phyloP scores from a whole-genome alignment of 2,888 invertebrate species.

The Drosophila heteroneura region DNA sequence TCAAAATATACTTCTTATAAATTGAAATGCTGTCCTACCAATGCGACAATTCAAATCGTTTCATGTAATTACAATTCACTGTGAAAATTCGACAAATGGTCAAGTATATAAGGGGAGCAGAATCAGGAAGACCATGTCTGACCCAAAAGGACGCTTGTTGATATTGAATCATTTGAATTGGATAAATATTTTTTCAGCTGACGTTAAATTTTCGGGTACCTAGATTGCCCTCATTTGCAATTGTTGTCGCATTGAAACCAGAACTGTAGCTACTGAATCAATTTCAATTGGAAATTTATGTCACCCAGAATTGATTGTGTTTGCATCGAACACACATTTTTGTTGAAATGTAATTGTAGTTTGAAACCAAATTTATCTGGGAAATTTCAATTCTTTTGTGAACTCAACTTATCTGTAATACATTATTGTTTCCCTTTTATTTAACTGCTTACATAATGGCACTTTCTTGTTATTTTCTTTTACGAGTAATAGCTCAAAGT shows the following conservation, averaged over 20 bases:
- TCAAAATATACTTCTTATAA: slow-evolving; percentile 43
- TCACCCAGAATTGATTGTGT: background rate
- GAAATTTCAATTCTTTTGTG: background rate
- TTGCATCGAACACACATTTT: background rate
- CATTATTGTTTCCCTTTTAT: background rate
- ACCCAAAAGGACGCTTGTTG: slow-evolving; percentile 11
- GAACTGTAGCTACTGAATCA: slow-evolving; percentile 14
- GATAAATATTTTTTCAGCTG: slow-evolving; percentile 71
- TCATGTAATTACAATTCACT: slow-evolving; percentile 55
- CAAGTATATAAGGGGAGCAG: background rate
- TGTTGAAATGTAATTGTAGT: background rate
- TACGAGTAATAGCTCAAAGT: background rate
- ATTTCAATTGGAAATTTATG: slow-evolving; percentile 38
- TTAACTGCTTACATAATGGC: background rate
- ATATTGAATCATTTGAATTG: slow-evolving; percentile 56
- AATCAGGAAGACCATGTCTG: background rate
- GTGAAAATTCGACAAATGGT: slow-evolving; percentile 47
- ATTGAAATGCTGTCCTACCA: slow-evolving; percentile 40
- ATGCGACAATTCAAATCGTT: slow-evolving; percentile 53
- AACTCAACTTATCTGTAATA: background rate
- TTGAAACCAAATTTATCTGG: background rate
- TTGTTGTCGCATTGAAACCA: slow-evolving; percentile 12
- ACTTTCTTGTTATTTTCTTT: background rate
- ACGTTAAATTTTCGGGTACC: slow-evolving; percentile 16
- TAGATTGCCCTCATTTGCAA: slow-evolving; percentile 18